A percentile compares a stretch with the other conserved stretches of the same genome.
phyloP scores from a whole-genome alignment of 1,140 invertebrate genomes.

The Steinernema khuongi region DNA sequence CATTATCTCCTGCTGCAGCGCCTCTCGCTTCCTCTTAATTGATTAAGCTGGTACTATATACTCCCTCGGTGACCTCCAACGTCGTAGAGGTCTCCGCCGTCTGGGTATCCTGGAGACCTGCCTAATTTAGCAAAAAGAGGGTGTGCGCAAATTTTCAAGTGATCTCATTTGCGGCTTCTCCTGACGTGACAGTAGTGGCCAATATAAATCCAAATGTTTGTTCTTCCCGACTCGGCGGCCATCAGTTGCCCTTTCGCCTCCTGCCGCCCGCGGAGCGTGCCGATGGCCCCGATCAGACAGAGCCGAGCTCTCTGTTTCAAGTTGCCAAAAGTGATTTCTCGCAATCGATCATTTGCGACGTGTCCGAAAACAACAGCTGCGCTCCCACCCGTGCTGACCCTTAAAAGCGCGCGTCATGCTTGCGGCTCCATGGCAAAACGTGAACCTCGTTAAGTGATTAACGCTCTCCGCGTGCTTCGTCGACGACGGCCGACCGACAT shows the following conservation, averaged over 20 bases:
- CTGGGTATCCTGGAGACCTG: too few relatives aligned
- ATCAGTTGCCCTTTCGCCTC: not conserved
- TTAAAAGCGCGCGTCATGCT: too few relatives aligned
- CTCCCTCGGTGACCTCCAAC: too few relatives aligned
- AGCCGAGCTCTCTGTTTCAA: not conserved
- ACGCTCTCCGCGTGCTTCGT: too few relatives aligned
- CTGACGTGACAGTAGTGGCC: not conserved
- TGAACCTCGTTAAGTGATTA: too few relatives aligned
- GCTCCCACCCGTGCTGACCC: not conserved
- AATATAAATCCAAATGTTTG: constrained; percentile 1
- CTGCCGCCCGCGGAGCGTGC: not conserved
- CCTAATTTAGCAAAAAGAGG: not conserved
- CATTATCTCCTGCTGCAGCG: not conserved
- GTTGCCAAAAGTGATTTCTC: not conserved
- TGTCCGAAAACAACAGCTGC: not conserved
- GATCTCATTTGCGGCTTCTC: not conserved
- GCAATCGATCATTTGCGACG: not conserved
- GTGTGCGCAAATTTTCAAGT: not conserved
- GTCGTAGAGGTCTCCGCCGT: too few relatives aligned
- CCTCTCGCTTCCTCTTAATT: not conserved
- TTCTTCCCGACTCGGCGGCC: not conserved
- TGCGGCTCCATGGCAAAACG: too few relatives aligned
- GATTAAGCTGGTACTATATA: not conserved
- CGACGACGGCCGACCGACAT: too few relatives aligned
- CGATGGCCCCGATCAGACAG: not conserved